Evolutionary conservation across 2,113 vertebrate species (phyloP), one percentile per base, ranked within the genome.

Genomic region (Neogobius melanostomus): DNA sequence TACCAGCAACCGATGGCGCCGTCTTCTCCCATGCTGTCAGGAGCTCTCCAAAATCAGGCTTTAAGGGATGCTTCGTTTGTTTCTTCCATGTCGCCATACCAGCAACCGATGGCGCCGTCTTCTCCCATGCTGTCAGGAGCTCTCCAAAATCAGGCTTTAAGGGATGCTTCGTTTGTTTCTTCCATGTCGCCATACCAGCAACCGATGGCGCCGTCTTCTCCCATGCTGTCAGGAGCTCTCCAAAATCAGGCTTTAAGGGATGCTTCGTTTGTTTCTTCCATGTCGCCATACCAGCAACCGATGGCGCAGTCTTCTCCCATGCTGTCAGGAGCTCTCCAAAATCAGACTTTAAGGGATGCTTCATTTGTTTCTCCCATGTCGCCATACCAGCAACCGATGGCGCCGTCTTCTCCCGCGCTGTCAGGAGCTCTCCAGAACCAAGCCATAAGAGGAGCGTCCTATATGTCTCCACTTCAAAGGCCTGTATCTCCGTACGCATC

Each of bases 401-500:
- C 62, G 1, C 80, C 82, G 53, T 79, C 72, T 15, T 88, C 85
- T 17, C 88, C 90, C 10, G 68, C 81, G 69, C 48, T 91, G 6
- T 86, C 90, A 46, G 81, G 88, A 56, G 88, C 87, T 15, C 47
- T 90, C 21, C 89, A 91, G 69, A 90, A 87, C 65, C 82, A 85
- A 10, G 68, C 75, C 17, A 6, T 91, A 14, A 77, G 71, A 72
- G 84, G 69, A 21, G 90, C 88, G 2, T 91, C 90, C 9, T 89
- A 81, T 64, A 54, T 42, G 28, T 84, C 89, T 61, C 76, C 88
- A 36, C 57, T 90, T 69, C 75, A 64, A 15, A 86, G 81, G 49
- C 81, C 88, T 57, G 61, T 68, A 4, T 92, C 88, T 3, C 83
- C 90, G 28, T 91, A 90, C 67, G 42, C 78, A 15, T 51, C 86